Conservation (phyloP, 2,888 invertebrate species). For the Argynnis bischoffii region DNA sequence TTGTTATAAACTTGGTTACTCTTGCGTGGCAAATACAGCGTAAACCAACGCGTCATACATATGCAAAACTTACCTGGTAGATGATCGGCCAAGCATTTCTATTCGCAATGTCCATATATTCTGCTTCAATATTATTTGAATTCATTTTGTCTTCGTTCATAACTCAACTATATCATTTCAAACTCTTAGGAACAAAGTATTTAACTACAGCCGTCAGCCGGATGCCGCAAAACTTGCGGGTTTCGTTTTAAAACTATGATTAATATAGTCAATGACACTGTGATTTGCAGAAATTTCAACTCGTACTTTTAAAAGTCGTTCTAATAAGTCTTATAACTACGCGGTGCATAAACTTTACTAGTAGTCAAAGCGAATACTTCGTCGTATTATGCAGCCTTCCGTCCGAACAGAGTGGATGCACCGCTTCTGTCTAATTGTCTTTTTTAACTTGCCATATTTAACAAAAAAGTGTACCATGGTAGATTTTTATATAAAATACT, state of each 20-base stretch:
- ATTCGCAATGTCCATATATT: conserved; percentile 87
- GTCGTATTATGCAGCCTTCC: conserved; percentile 19
- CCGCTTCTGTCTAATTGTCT: conserved; percentile 30
- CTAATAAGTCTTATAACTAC: conserved; percentile 6
- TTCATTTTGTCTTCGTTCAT: conserved; percentile 54
- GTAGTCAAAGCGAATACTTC: conserved; percentile 16
- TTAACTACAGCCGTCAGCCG: conserved; percentile 48
- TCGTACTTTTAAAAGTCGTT: conserved; percentile 9
- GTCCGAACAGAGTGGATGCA: conserved; percentile 32
- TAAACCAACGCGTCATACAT: conserved; percentile 49
- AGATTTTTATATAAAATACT: neutral
- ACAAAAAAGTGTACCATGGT: neutral
- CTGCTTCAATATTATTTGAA: conserved; percentile 82
- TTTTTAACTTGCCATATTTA: conserved; percentile 28
- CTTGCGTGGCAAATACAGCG: conserved; percentile 56
- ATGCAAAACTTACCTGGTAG: conserved; percentile 84
- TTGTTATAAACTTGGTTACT: conserved; percentile 37
- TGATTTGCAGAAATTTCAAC: conserved; percentile 4
- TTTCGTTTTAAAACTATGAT: conserved; percentile 30
- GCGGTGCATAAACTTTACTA: conserved; percentile 24
- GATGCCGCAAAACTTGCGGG: conserved; percentile 49
- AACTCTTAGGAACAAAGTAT: conserved; percentile 47
- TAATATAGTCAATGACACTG: conserved; percentile 11
- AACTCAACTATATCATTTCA: conserved; percentile 53
- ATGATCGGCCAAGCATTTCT: conserved; percentile 87